Percentiles rank a stretch among this genome's conserved stretches.
Conservation (phyloP, 1,140 invertebrate species). For the Calliopsis andreniformis region DNA sequence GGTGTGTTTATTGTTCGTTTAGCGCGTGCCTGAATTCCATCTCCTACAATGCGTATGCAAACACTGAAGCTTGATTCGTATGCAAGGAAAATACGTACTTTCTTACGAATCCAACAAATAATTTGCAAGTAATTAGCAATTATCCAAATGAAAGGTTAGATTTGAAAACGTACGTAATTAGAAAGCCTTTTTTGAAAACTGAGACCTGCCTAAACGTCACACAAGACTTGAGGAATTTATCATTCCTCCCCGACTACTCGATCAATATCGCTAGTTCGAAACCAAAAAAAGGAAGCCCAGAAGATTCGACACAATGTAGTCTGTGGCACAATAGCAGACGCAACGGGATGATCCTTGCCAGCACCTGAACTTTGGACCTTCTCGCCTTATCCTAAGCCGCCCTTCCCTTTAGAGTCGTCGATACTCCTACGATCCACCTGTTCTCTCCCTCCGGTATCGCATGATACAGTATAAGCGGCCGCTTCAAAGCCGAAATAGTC, state of each 20-base stretch:
- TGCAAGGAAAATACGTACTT: background rate
- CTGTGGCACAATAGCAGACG: conserved; percentile 16
- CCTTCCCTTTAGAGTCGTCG: conserved; percentile 50
- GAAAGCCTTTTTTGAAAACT: too few relatives aligned
- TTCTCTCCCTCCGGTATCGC: conserved; percentile 62
- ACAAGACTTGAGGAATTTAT: too few relatives aligned
- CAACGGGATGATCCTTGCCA: conserved; percentile 13
- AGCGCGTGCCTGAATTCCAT: background rate
- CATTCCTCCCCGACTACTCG: too few relatives aligned
- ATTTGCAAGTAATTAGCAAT: too few relatives aligned
- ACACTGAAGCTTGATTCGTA: background rate
- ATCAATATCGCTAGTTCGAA: background rate
- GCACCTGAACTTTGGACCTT: conserved; percentile 52
- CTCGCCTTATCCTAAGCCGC: conserved; percentile 52
- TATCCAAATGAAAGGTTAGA: too few relatives aligned
- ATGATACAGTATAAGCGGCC: conserved; percentile 60
- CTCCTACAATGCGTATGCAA: conserved; percentile 13
- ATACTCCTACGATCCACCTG: conserved; percentile 73
- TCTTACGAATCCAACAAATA: too few relatives aligned
- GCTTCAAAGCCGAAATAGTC: conserved; percentile 28
- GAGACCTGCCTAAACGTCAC: too few relatives aligned
- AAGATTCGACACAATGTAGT: conserved; percentile 1
- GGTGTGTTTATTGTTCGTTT: conserved; percentile 36
- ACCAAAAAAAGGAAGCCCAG: background rate
- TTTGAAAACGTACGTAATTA: too few relatives aligned